phyloP scores from a whole-genome alignment of 2,888 invertebrate species.

The Tortricodes alternella region DNA sequence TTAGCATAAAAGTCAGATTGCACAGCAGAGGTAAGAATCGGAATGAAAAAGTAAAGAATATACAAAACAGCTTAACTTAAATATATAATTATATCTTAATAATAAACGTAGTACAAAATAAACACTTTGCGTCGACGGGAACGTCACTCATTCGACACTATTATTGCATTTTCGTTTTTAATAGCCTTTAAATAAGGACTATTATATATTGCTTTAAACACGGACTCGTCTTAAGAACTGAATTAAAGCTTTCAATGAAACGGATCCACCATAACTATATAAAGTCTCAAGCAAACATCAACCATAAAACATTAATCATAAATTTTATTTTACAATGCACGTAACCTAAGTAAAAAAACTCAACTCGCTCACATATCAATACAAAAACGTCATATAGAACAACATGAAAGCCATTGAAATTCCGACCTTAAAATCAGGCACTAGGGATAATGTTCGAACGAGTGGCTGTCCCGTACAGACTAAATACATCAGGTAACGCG shows the following conservation, averaged over 20 bases:
- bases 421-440: not conserved
- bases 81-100: slow-evolving; percentile 39
- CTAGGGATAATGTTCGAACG: slow-evolving; percentile 33
- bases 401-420: slow-evolving; percentile 9
- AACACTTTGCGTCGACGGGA: slow-evolving; percentile 38
- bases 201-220: not conserved
- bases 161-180: not conserved
- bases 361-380: not conserved
- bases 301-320: slow-evolving; percentile 21
- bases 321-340: slow-evolving; percentile 11
- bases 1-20: slow-evolving; percentile 13
- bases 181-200: not conserved
- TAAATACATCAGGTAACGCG: slow-evolving; percentile 72
- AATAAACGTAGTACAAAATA: slow-evolving; percentile 37
- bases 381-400: slow-evolving; percentile 12
- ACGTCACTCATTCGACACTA: slow-evolving; percentile 23
- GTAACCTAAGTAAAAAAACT: slow-evolving; percentile 5
- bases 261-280: slow-evolving; percentile 14
- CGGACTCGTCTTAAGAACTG: not conserved
- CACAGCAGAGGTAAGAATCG: slow-evolving; percentile 44
- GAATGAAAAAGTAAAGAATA: slow-evolving; percentile 67
- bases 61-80: slow-evolving; percentile 51
- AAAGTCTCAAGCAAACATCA: slow-evolving; percentile 28
- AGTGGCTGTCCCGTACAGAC: slow-evolving; percentile 47
- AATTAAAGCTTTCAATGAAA: not conserved